Percentiles rank a stretch among this genome's conserved stretches.
Evolutionary conservation across 2,888 invertebrate genomes (phyloP).

Genomic region (Metallyticus violacea): DNA sequence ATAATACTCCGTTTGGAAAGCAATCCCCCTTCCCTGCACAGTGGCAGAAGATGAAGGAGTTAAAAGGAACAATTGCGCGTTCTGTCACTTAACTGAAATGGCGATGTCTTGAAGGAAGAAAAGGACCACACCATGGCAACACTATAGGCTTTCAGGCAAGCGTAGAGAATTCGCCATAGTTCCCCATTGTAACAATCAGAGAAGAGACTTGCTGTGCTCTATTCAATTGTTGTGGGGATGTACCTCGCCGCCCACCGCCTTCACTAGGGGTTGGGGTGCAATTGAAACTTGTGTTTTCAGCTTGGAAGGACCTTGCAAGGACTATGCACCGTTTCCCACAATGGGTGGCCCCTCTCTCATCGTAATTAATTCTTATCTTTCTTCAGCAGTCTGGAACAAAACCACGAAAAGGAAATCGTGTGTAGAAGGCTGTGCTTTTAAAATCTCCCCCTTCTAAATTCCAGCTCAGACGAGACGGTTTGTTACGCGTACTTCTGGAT

Average conservation of each 20-base stretch:
- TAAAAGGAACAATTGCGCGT: constrained; percentile 6
- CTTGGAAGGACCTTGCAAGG: not conserved
- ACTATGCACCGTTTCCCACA: not conserved
- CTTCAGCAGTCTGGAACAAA: constrained; percentile 45
- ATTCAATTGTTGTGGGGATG: not conserved
- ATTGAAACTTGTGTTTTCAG: constrained; percentile 17
- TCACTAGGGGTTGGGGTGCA: not conserved
- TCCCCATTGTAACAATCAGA: constrained; percentile 1
- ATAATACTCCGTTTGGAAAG: not conserved
- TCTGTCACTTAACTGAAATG: not conserved
- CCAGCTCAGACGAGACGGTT: not conserved
- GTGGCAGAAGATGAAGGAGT: not conserved
- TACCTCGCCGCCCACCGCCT: no score
- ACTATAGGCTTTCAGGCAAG: constrained; percentile 4
- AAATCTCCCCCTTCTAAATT: not conserved
- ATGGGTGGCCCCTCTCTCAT: not conserved
- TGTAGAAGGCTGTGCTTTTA: not conserved
- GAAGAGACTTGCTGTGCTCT: not conserved
- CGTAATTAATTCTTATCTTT: constrained; percentile 54
- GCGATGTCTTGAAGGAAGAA: constrained; percentile 4
- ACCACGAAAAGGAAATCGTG: not conserved
- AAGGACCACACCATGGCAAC: not conserved
- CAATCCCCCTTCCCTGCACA: not conserved
- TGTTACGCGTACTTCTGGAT: not conserved
- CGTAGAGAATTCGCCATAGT: constrained; percentile 14